Evolutionary conservation across 2,888 invertebrate genomes (phyloP).

Genomic region (Netelia virgata): DNA sequence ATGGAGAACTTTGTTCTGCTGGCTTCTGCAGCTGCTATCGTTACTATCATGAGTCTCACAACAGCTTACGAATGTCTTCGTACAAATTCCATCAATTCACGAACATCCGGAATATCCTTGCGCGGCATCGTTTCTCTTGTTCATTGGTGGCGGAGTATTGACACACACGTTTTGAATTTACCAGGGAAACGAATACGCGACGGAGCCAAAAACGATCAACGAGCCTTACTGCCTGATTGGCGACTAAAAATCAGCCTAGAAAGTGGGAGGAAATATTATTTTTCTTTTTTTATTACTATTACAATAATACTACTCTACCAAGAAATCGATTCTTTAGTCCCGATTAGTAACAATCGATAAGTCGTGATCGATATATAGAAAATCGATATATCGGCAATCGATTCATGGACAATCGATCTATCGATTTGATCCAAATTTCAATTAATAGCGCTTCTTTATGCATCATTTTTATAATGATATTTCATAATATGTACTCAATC

Average conservation of each 20-base stretch:
- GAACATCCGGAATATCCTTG: not conserved
- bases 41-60: too few relatives aligned
- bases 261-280: not conserved
- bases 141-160: not conserved
- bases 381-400: not conserved
- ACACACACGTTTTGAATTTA: not conserved
- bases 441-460: too few relatives aligned
- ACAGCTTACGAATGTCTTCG: too few relatives aligned
- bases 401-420: not conserved
- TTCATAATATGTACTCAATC: not conserved
- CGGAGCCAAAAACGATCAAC: constrained; percentile 35
- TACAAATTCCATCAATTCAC: not conserved
- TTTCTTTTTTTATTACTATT: not conserved
- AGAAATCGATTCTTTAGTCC: not conserved
- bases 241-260: not conserved
- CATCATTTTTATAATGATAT: too few relatives aligned
- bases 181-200: not conserved
- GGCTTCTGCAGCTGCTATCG: not conserved
- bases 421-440: too few relatives aligned
- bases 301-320: not conserved
- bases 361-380: not conserved
- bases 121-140: constrained; percentile 15
- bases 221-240: constrained; percentile 29
- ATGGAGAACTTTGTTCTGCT: not conserved
- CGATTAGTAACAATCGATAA: not conserved